These are phyloP conservation scores for Cheilosia pagana DNA, from an alignment of 2,888 invertebrate species.

Conservation along the genomic window DNA sequence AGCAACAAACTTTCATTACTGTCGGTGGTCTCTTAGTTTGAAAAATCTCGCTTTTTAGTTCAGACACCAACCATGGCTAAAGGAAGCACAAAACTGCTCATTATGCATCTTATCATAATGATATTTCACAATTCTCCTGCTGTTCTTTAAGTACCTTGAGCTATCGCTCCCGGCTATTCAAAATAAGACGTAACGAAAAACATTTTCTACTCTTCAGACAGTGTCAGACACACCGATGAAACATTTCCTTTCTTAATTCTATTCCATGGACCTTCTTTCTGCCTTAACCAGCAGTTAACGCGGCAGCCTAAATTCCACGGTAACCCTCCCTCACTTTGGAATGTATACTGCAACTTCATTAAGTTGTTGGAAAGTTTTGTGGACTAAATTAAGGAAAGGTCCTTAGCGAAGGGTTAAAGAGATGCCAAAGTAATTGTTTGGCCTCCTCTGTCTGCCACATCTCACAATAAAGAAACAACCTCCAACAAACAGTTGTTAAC, in stretches of 20 bases:
- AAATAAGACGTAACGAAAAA: too few species aligned
- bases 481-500: background rate
- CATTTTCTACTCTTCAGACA: too few species aligned
- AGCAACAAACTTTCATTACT: too few species aligned
- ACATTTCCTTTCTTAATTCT: background rate
- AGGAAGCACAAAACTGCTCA: too few species aligned
- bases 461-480: background rate
- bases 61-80: too few species aligned
- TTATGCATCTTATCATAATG: too few species aligned
- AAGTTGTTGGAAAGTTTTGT: conserved; percentile 15
- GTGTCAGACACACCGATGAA: too few species aligned
- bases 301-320: conserved; percentile 11
- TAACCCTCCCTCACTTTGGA: conserved; percentile 11
- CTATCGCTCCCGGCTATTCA: too few species aligned
- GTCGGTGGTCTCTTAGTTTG: too few species aligned
- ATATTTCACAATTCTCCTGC: too few species aligned
- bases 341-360: conserved; percentile 17
- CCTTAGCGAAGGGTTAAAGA: background rate
- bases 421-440: conserved; percentile 20
- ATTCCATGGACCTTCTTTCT: background rate
- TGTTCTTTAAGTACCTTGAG: too few species aligned
- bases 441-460: background rate
- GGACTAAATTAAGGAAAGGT: conserved; percentile 20
- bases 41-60: too few species aligned
- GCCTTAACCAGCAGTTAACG: background rate